Conservation (phyloP, 2,888 invertebrate species). For the Acholoe squamosa region DNA sequence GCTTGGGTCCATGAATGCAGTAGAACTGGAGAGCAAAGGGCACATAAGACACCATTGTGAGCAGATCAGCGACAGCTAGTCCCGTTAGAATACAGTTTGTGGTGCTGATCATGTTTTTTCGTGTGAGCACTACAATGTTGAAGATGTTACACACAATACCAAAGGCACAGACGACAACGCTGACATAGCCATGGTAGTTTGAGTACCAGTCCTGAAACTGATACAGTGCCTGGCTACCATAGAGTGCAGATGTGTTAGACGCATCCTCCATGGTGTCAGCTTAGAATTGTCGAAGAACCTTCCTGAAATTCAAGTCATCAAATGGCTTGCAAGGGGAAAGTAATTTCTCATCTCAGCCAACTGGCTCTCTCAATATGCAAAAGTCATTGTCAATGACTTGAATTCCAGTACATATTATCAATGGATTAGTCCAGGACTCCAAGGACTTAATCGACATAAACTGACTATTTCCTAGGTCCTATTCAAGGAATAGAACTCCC, state of each 20-base stretch:
- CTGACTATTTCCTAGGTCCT: too few species aligned
- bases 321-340: too few species aligned
- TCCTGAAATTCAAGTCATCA: too few species aligned
- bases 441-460: too few species aligned
- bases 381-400: too few species aligned
- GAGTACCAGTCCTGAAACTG: constrained; percentile 75
- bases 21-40: constrained; percentile 91
- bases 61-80: constrained; percentile 93
- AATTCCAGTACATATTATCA: too few species aligned
- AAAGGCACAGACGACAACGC: constrained; percentile 93
- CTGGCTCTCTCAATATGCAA: too few species aligned
- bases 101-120: constrained; percentile 93
- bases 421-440: too few species aligned
- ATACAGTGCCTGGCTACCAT: constrained; percentile 65
- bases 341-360: too few species aligned
- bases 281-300: neutral
- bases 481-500: too few species aligned
- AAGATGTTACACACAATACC: constrained; percentile 95
- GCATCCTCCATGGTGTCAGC: constrained; percentile 12
- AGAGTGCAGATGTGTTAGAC: neutral
- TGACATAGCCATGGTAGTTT: constrained; percentile 91
- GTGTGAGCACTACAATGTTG: constrained; percentile 92
- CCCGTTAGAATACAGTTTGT: constrained; percentile 94
- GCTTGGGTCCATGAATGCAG: constrained; percentile 73
- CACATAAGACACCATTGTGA: constrained; percentile 94